phyloP scores from a whole-genome alignment of 2,888 invertebrate genomes.

The Strigamia crassipes region DNA sequence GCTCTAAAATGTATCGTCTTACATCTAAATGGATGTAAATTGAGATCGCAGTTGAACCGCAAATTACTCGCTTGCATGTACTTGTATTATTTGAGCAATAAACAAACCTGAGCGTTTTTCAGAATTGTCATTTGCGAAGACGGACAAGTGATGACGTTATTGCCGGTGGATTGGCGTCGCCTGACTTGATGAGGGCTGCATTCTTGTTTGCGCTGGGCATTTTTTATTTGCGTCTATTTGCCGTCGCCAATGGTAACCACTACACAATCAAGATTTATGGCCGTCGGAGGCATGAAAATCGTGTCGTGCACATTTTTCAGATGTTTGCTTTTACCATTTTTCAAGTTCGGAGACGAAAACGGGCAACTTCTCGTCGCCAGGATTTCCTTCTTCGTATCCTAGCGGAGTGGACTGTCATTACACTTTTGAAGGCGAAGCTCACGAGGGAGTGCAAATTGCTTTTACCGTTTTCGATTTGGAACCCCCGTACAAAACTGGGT shows the following conservation, averaged over 20 bases:
- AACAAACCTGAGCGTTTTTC: background rate
- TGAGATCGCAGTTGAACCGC: background rate
- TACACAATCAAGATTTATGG: background rate
- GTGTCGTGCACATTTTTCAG: conserved; percentile 3
- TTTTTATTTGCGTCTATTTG: conserved; percentile 20
- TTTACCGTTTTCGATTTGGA: conserved; percentile 46
- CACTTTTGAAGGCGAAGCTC: conserved; percentile 44
- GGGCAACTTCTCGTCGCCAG: conserved; percentile 46
- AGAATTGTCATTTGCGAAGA: background rate
- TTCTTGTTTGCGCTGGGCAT: conserved; percentile 6
- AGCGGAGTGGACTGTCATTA: conserved; percentile 46
- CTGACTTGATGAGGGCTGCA: conserved; percentile 32
- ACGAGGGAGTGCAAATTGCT: conserved; percentile 46
- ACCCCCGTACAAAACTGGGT: conserved; percentile 44
- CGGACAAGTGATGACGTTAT: background rate
- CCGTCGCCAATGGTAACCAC: conserved; percentile 5
- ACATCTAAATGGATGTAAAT: conserved; percentile 3
- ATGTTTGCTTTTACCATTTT: conserved; percentile 42
- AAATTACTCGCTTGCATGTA: background rate
- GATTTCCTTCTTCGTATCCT: conserved; percentile 39
- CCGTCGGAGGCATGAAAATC: background rate
- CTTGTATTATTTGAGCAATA: background rate
- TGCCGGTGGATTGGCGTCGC: background rate
- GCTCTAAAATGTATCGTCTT: background rate
- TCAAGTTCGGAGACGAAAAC: conserved; percentile 14